Evolutionary conservation across 2,797 vertebrate genomes (phyloP).

Genomic region (Okamejei kenojei): DNA sequence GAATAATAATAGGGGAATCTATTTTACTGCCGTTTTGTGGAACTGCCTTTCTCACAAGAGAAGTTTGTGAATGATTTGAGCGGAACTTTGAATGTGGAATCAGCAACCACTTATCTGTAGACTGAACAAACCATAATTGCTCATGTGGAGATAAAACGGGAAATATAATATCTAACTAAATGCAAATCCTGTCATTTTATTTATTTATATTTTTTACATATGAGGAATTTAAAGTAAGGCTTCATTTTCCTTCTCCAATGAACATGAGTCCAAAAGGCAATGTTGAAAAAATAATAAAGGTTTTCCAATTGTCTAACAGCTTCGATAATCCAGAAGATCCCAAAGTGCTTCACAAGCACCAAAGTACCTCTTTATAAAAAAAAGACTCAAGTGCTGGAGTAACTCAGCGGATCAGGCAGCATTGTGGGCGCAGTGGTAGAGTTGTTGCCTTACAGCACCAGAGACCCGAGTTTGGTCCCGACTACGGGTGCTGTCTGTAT

Average conservation of each 20-base stretch:
- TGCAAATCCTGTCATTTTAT: not conserved
- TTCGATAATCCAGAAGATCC: too few relatives aligned
- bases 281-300: not conserved
- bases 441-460: too few relatives aligned
- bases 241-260: not conserved
- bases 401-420: too few relatives aligned
- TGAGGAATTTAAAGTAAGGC: not conserved
- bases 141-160: not conserved
- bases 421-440: too few relatives aligned
- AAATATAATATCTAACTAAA: not conserved
- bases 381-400: too few relatives aligned
- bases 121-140: not conserved
- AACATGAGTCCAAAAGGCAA: not conserved
- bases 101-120: not conserved
- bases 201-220: not conserved
- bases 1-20: not conserved
- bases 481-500: too few relatives aligned
- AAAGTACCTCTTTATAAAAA: too few relatives aligned
- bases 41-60: not conserved
- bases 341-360: too few relatives aligned
- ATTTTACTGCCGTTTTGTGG: not conserved
- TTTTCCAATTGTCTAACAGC: too few relatives aligned
- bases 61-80: not conserved
- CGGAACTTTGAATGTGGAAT: not conserved
- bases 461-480: too few relatives aligned